A percentile compares a stretch with the other conserved stretches of the same genome.
These are phyloP conservation scores for Ophthalmolycus amberensis DNA, from an alignment of 2,113 vertebrate species.

Conservation along the genomic window DNA sequence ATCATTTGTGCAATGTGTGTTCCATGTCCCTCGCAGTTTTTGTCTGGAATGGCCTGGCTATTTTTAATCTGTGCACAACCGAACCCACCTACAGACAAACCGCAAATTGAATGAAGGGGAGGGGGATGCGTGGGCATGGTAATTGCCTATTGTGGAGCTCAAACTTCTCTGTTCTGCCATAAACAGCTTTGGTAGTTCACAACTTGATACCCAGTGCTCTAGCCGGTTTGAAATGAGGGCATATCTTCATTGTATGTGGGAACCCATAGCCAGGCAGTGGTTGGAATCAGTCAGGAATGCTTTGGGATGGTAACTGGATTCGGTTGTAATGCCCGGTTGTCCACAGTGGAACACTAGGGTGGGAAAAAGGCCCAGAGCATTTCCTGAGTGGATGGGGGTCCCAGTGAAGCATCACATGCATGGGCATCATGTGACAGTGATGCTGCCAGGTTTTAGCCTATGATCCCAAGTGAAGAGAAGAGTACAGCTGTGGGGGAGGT, in stretches of 20 bases:
- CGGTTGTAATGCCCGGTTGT: conserved; percentile 77
- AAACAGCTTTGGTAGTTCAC: conserved; percentile 76
- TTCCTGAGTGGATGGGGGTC: conserved; percentile 84
- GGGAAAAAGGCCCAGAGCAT: conserved; percentile 83
- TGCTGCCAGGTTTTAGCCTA: conserved; percentile 72
- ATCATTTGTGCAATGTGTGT: conserved; percentile 77
- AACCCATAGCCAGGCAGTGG: conserved; percentile 74
- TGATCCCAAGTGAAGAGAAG: conserved; percentile 67
- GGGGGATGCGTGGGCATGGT: conserved; percentile 68
- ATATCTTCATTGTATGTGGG: conserved; percentile 78
- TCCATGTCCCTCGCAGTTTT: conserved; percentile 74
- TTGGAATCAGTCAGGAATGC: conserved; percentile 82
- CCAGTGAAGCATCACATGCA: conserved; percentile 82
- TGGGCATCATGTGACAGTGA: conserved; percentile 79
- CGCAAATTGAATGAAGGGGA: conserved; percentile 72
- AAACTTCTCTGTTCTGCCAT: conserved; percentile 76
- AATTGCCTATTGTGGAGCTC: conserved; percentile 80
- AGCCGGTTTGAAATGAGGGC: conserved; percentile 70
- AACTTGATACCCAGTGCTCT: conserved; percentile 73
- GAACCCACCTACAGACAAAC: conserved; percentile 78
- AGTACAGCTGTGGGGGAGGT: conserved; percentile 45
- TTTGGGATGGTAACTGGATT: conserved; percentile 80
- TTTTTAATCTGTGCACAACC: conserved; percentile 81
- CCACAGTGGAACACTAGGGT: conserved; percentile 79
- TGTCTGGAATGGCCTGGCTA: conserved; percentile 76